A percentile compares a stretch with the other conserved stretches of the same genome.
These are phyloP conservation scores for Ophioderma brevispina DNA, from an alignment of 35 echinoderm and acorn worm genomes.

Conservation along the genomic window DNA sequence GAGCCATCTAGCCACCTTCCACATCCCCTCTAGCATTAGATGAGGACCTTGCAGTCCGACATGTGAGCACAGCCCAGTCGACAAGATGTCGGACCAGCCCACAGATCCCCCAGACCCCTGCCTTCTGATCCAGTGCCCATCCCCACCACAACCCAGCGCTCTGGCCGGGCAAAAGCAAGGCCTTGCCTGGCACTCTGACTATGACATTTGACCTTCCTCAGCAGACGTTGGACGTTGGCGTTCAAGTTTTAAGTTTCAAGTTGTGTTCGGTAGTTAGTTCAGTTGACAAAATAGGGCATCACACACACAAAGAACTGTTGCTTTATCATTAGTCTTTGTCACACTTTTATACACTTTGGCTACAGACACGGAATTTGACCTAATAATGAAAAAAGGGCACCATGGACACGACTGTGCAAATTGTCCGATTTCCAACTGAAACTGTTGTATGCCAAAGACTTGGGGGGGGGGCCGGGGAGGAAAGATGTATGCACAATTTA, in stretches of 20 bases:
- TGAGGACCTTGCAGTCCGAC: background rate
- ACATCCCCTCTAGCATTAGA: background rate
- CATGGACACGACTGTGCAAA: background rate
- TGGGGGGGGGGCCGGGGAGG: too few relatives aligned
- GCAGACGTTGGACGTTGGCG: background rate
- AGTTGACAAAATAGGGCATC: background rate
- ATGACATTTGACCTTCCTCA: background rate
- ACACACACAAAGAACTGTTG: background rate
- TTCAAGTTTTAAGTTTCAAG: background rate
- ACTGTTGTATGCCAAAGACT: too few relatives aligned
- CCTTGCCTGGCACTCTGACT: background rate
- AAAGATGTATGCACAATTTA: background rate
- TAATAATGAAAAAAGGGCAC: too few relatives aligned
- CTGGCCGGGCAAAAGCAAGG: too few relatives aligned
- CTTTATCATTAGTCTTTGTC: background rate
- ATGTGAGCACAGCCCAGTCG: background rate
- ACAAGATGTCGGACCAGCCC: background rate
- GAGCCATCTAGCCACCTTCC: background rate
- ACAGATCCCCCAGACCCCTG: too few relatives aligned
- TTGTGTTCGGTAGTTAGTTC: too few relatives aligned
- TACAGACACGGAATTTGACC: too few relatives aligned
- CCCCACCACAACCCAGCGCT: too few relatives aligned
- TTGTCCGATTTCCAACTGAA: too few relatives aligned
- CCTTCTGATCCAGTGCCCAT: too few relatives aligned
- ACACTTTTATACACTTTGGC: background rate